phyloP scores from a whole-genome alignment of 2,113 vertebrate genomes.

The Oxyruncus cristatus region DNA sequence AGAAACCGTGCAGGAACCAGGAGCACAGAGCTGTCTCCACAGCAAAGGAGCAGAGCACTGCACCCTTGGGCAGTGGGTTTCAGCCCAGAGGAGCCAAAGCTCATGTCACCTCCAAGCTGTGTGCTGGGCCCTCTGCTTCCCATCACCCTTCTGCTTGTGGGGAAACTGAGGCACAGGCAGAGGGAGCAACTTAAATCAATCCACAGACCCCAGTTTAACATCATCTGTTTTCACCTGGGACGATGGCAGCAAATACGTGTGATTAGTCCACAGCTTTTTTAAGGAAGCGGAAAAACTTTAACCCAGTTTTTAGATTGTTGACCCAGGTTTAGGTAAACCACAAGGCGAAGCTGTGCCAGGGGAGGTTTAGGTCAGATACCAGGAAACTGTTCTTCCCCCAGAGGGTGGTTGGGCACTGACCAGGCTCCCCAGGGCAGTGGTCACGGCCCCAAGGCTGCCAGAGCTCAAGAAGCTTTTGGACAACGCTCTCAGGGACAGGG shows the following conservation, averaged over 20 bases:
- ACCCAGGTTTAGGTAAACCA: not conserved
- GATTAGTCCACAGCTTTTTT: not conserved
- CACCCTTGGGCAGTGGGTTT: not conserved
- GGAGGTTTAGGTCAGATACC: not conserved
- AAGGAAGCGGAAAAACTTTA: not conserved
- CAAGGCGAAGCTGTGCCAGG: accelerated
- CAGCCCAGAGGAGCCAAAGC: not conserved
- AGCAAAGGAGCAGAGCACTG: not conserved
- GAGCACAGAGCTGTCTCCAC: not conserved
- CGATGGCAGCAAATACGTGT: not conserved
- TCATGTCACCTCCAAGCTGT: not conserved
- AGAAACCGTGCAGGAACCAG: not conserved
- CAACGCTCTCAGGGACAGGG: not conserved
- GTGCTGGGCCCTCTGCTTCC: not conserved
- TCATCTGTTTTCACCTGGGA: not conserved
- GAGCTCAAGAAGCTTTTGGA: not conserved
- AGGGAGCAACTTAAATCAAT: not conserved
- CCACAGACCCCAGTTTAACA: not conserved
- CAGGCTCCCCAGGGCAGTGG: not conserved
- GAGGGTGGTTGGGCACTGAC: not conserved
- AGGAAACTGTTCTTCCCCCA: not conserved
- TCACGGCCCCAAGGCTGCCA: not conserved
- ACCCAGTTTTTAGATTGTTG: not conserved
- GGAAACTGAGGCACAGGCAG: not conserved
- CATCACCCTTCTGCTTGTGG: not conserved